These are phyloP conservation scores for Halcyon leucocephala DNA, from an alignment of 2,797 vertebrate species.

Conservation along the genomic window DNA sequence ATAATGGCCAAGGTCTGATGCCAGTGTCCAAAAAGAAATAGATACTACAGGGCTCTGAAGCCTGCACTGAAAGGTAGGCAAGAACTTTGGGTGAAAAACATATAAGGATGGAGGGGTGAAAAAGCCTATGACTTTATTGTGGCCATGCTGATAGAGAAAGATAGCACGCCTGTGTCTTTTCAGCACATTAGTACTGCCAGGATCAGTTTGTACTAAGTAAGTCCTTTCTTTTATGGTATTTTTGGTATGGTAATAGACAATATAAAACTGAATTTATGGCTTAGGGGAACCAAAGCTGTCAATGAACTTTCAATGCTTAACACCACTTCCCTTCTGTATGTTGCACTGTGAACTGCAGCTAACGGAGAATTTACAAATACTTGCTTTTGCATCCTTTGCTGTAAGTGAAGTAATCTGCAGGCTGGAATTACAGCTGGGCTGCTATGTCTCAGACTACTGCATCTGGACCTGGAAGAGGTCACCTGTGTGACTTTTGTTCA, in stretches of 20 bases:
- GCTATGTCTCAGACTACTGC: not conserved
- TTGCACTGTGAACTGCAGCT: not conserved
- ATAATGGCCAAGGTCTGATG: not conserved
- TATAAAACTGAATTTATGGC: not conserved
- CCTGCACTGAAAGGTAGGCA: not conserved
- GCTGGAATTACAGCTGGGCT: not conserved
- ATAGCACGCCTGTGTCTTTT: not conserved
- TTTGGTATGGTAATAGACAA: not conserved
- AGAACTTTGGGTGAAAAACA: not conserved
- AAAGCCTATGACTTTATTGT: not conserved
- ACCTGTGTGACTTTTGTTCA: not conserved
- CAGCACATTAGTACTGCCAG: not conserved
- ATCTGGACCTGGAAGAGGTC: not conserved
- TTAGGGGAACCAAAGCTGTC: not conserved
- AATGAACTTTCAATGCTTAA: not conserved
- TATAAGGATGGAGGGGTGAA: not conserved
- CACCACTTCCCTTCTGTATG: accelerated
- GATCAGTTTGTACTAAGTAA: not conserved
- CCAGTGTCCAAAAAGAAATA: not conserved
- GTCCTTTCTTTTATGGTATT: not conserved
- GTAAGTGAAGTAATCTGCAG: not conserved
- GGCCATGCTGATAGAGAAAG: not conserved
- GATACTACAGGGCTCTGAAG: not conserved
- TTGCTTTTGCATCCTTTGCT: not conserved
- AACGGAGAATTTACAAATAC: not conserved